Evolutionary conservation across 2,888 invertebrate species (phyloP).

Genomic region (Leptothorax acervorum): DNA sequence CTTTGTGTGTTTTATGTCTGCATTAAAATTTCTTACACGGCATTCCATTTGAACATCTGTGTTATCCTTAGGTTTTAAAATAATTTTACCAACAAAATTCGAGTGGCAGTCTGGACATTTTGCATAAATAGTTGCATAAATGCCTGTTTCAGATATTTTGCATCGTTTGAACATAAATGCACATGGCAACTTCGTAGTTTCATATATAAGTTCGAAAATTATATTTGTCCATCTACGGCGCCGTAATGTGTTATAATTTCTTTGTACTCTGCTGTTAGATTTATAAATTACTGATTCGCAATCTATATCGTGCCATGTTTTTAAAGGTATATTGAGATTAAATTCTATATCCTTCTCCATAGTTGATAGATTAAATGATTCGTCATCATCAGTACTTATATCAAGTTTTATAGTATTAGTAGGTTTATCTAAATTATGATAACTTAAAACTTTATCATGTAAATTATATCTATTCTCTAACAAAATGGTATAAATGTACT

Average conservation of each 20-base stretch:
- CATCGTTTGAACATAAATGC: constrained; percentile 26
- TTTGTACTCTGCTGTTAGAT: not conserved
- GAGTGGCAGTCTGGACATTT: constrained; percentile 16
- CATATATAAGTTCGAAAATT: constrained; percentile 6
- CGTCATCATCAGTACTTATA: not conserved
- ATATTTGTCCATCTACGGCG: constrained; percentile 9
- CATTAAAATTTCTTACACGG: too few species aligned
- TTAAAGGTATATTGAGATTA: constrained; percentile 11
- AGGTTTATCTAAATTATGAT: constrained; percentile 29
- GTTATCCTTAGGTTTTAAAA: not conserved
- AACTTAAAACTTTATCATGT: constrained; percentile 24
- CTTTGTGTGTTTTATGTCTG: too few species aligned
- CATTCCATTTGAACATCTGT: constrained; percentile 23
- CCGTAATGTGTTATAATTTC: constrained; percentile 16
- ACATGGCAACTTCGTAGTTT: constrained; percentile 4
- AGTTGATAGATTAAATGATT: constrained; percentile 4
- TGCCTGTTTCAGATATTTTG: constrained; percentile 7
- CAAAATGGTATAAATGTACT: not conserved
- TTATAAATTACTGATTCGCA: constrained; percentile 23
- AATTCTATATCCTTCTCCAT: constrained; percentile 11
- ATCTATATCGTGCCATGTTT: constrained; percentile 21
- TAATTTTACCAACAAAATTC: constrained; percentile 27
- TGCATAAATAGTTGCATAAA: constrained; percentile 25
- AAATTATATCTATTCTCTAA: constrained; percentile 27
- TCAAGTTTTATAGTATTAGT: not conserved